phyloP scores from a whole-genome alignment of 2,113 vertebrate genomes.

The Anolis carolinensis region DNA sequence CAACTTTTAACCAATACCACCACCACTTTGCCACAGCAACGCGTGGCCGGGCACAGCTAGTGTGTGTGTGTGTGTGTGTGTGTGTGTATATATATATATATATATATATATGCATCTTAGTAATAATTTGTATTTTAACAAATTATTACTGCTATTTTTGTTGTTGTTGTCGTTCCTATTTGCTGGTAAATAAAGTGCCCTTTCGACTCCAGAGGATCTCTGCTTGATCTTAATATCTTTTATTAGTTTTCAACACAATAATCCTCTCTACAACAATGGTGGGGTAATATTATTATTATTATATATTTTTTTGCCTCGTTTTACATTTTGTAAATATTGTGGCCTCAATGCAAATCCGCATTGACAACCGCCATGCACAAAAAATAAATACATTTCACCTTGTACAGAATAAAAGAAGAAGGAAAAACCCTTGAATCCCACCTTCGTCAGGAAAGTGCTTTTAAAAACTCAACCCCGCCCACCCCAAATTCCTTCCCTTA shows the following conservation, averaged over 20 bases:
- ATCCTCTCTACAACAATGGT: conserved; percentile 69
- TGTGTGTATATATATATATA: too few relatives aligned
- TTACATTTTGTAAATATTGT: conserved; percentile 66
- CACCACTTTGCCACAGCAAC: too few relatives aligned
- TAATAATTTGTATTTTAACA: too few relatives aligned
- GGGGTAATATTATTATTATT: not conserved
- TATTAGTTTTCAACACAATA: conserved; percentile 74
- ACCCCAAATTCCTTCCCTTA: not conserved
- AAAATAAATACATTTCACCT: conserved; percentile 63
- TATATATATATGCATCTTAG: too few relatives aligned
- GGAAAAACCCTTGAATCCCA: conserved; percentile 15
- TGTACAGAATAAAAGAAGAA: not conserved
- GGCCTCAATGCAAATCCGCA: conserved; percentile 46
- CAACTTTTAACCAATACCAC: too few relatives aligned
- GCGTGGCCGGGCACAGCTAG: too few relatives aligned
- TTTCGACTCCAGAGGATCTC: not conserved
- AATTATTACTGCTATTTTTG: too few relatives aligned
- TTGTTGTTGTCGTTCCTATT: too few relatives aligned
- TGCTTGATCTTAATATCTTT: conserved; percentile 69
- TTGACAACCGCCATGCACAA: conserved; percentile 63
- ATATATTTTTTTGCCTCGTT: conserved; percentile 60
- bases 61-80: too few relatives aligned
- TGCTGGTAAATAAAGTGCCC: not conserved
- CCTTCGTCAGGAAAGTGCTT: conserved; percentile 37
- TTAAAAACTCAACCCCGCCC: not conserved